Evolutionary conservation across 2,888 invertebrate genomes (phyloP).

Genomic region (Nomada ruficornis): DNA sequence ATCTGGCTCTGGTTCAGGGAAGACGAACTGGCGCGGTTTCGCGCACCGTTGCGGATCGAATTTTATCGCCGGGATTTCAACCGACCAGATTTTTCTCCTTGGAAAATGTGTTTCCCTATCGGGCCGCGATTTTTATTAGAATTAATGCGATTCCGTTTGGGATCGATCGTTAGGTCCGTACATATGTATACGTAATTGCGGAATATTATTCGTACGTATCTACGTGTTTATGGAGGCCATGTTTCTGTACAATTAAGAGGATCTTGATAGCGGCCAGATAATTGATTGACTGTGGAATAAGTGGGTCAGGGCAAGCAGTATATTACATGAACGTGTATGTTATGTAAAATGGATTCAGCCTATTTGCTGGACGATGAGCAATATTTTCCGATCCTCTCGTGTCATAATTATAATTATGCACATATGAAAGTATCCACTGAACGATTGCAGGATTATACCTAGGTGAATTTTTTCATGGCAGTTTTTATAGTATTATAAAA

Average conservation of each 20-base stretch:
- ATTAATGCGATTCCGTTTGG: not conserved
- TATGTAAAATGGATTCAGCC: conserved; percentile 38
- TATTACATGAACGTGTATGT: conserved; percentile 23
- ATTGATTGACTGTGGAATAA: conserved; percentile 33
- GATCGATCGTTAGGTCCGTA: not conserved
- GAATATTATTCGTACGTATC: not conserved
- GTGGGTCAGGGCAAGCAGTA: conserved; percentile 35
- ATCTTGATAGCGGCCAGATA: conserved; percentile 25
- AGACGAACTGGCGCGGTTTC: conserved; percentile 52
- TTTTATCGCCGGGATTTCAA: conserved; percentile 58
- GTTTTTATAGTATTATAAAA: not conserved
- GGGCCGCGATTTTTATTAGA: not conserved
- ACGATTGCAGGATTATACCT: too few relatives aligned
- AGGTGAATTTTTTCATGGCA: not conserved
- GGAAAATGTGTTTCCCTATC: conserved; percentile 12
- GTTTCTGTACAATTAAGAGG: conserved; percentile 4
- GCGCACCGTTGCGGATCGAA: conserved; percentile 58
- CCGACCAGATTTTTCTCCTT: conserved; percentile 1
- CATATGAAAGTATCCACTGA: not conserved
- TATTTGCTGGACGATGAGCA: conserved; percentile 1
- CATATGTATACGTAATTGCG: not conserved
- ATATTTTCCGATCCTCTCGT: not conserved
- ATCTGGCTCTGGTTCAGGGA: conserved; percentile 51
- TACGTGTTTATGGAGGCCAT: not conserved
- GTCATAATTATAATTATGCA: not conserved